These are phyloP conservation scores for Phocides pigmalion DNA, from an alignment of 1,140 invertebrate species.

Conservation along the genomic window DNA sequence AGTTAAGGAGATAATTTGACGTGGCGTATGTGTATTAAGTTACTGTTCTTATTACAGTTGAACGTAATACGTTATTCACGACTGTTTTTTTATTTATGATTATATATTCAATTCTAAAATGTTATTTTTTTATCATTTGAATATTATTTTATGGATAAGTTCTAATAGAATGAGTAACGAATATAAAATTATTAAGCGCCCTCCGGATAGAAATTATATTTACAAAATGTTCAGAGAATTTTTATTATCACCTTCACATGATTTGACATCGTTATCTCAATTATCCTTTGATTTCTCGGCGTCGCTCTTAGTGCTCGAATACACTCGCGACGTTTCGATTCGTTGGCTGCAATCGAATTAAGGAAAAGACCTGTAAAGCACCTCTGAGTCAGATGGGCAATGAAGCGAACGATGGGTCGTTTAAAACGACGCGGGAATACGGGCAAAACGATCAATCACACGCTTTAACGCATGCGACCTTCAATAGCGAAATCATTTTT, in stretches of 20 bases:
- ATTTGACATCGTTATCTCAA: conserved; percentile 18
- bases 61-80: conserved; percentile 7
- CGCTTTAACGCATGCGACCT: conserved; percentile 32
- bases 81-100: conserved; percentile 27
- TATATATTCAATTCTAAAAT: too few species aligned
- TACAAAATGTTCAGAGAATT: background rate
- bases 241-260: conserved; percentile 4
- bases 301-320: conserved; percentile 25
- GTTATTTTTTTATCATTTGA: too few species aligned
- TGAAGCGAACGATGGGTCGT: conserved; percentile 43
- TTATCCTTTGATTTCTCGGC: conserved; percentile 53
- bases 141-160: too few species aligned
- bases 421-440: conserved; percentile 30
- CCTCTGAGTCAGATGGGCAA: conserved; percentile 46
- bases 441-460: conserved; percentile 47
- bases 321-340: conserved; percentile 42
- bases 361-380: conserved; percentile 46
- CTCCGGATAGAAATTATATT: background rate
- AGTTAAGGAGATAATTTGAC: conserved; percentile 24
- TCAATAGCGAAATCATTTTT: conserved; percentile 40
- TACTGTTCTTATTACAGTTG: conserved; percentile 10
- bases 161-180: too few species aligned
- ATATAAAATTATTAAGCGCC: background rate
- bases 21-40: conserved; percentile 18
- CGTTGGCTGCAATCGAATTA: conserved; percentile 54